Percentiles rank a stretch among this genome's conserved stretches.
Evolutionary conservation across 2,797 vertebrate species (phyloP).

Genomic region (Tokudaia muenninki): DNA sequence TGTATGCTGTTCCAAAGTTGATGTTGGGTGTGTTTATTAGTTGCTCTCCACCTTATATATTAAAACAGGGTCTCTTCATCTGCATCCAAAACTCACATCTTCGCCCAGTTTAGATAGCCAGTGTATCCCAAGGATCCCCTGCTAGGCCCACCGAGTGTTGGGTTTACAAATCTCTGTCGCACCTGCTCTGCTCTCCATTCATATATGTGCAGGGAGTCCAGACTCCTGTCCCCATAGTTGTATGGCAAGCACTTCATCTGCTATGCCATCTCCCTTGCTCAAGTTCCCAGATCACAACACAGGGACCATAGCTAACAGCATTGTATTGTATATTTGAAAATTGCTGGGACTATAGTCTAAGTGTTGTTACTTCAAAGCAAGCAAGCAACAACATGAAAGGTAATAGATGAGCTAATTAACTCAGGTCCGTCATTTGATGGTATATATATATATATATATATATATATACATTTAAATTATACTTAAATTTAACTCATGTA

Average conservation of each 20-base stretch:
- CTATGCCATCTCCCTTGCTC: neutral
- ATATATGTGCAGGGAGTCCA: neutral
- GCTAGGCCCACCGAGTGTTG: neutral
- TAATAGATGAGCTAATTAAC: neutral
- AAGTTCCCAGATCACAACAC: neutral
- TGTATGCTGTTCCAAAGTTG: neutral
- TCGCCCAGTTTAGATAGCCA: neutral
- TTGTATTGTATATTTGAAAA: neutral
- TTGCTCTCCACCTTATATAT: neutral
- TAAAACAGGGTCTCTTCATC: neutral
- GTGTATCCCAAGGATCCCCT: neutral
- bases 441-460: too few relatives aligned
- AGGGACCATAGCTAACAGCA: neutral
- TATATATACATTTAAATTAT: too few relatives aligned
- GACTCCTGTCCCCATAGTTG: neutral
- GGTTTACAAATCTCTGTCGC: neutral
- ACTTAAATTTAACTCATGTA: too few relatives aligned
- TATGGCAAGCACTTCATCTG: neutral
- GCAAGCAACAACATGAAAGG: neutral
- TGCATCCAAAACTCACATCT: neutral
- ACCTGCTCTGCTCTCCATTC: neutral
- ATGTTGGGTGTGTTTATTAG: neutral
- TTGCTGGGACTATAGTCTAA: neutral
- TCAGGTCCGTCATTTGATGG: neutral
- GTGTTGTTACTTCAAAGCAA: neutral